A percentile compares a stretch with the other conserved stretches of the same genome.
Evolutionary conservation across 2,113 vertebrate genomes (phyloP).

Genomic region (Toxostoma redivivum): DNA sequence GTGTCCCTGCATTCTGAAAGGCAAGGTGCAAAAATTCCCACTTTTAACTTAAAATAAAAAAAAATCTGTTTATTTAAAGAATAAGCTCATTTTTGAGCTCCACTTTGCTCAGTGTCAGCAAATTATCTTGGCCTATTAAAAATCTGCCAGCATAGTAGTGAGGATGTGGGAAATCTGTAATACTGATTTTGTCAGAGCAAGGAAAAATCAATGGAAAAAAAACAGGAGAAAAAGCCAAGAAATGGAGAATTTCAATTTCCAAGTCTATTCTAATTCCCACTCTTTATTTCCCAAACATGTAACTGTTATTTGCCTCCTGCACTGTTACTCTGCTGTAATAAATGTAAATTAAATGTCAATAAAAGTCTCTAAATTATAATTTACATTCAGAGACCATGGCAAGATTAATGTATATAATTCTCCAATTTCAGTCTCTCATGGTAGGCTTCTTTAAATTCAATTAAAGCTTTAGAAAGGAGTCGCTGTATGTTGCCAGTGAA

Average conservation of each 20-base stretch:
- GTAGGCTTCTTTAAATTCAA: background rate
- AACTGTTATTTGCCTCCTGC: background rate
- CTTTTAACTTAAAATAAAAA: background rate
- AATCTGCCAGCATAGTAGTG: background rate
- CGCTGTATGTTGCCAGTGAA: background rate
- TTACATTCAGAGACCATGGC: background rate
- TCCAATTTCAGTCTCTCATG: background rate
- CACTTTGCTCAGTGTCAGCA: background rate
- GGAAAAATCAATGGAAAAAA: background rate
- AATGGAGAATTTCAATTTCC: background rate
- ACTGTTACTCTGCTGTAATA: background rate
- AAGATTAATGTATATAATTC: background rate
- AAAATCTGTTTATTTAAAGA: background rate
- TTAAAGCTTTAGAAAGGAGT: background rate
- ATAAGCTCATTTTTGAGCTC: background rate
- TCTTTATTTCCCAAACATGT: background rate
- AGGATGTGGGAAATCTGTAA: background rate
- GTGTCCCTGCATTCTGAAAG: background rate
- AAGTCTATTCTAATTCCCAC: background rate
- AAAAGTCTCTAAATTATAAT: background rate
- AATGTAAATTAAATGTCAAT: background rate
- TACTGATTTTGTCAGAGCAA: background rate
- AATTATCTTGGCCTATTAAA: background rate
- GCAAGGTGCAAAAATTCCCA: background rate
- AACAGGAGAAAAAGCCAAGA: background rate